These are phyloP conservation scores for Otolemur garnettii DNA, from an alignment of 2,113 vertebrate genomes.

Conservation along the genomic window DNA sequence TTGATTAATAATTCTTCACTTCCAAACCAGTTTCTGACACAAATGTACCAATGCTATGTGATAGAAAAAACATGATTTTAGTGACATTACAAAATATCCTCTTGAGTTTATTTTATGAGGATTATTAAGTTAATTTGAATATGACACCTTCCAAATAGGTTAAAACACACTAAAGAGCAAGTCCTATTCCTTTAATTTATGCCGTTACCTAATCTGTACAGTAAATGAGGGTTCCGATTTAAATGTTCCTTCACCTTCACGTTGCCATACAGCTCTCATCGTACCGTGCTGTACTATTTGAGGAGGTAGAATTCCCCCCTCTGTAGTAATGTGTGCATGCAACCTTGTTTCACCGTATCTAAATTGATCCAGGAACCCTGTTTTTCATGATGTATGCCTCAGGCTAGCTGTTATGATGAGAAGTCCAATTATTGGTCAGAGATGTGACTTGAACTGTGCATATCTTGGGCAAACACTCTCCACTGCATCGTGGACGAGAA, in stretches of 20 bases:
- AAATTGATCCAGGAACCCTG: slow-evolving; percentile 73
- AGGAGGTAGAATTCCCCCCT: slow-evolving; percentile 41
- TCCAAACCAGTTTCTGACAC: background rate
- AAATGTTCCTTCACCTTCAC: slow-evolving; percentile 33
- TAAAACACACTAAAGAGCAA: slow-evolving; percentile 49
- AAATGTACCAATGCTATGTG: background rate
- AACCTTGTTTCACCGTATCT: slow-evolving; percentile 72
- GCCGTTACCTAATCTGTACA: background rate
- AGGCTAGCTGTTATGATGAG: slow-evolving; percentile 54
- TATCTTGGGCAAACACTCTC: slow-evolving; percentile 68
- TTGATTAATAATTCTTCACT: background rate
- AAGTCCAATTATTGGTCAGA: slow-evolving; percentile 72
- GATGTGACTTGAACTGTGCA: slow-evolving; percentile 45
- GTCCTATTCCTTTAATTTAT: background rate
- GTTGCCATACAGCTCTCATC: background rate
- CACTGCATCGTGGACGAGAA: slow-evolving; percentile 39
- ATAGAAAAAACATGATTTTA: background rate
- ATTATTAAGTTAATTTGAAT: slow-evolving; percentile 49
- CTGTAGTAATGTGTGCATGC: slow-evolving; percentile 2
- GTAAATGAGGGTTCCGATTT: background rate
- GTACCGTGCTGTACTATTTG: background rate
- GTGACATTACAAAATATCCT: background rate
- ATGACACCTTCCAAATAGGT: slow-evolving; percentile 50
- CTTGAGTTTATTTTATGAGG: slow-evolving; percentile 22
- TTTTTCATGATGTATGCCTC: slow-evolving; percentile 69